Evolutionary conservation across 2,797 vertebrate species (phyloP).

Genomic region (Sarcoramphus papa): DNA sequence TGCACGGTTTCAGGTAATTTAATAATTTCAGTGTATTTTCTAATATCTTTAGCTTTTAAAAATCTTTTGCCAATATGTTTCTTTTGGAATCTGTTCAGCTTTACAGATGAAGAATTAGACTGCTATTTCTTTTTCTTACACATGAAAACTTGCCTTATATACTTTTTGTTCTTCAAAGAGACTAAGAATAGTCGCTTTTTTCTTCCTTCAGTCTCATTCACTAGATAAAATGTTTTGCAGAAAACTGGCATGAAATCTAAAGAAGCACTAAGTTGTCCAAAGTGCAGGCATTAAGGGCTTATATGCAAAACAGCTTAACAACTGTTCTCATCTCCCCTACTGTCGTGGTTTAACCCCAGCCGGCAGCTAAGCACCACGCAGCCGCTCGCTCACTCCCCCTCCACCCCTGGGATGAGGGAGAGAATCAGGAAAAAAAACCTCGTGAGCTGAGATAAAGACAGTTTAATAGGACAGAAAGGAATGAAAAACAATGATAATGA

Average conservation of each 20-base stretch:
- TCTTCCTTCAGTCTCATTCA: background rate
- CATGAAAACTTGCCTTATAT: background rate
- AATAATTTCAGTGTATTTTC: background rate
- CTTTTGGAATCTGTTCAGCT: background rate
- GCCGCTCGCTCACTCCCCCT: no score
- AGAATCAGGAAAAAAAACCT: no score
- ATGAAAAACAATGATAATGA: no score
- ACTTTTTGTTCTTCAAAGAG: background rate
- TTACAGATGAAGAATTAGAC: background rate
- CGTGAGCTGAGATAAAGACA: no score
- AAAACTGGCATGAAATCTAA: background rate
- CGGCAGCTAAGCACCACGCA: no score
- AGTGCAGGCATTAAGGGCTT: background rate
- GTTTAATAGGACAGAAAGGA: no score
- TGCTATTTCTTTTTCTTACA: background rate
- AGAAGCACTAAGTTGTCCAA: background rate
- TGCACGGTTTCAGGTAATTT: background rate
- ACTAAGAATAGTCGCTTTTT: background rate
- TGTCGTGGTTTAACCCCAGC: no score
- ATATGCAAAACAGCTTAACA: background rate
- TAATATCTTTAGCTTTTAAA: background rate
- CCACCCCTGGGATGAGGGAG: no score
- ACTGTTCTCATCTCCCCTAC: background rate
- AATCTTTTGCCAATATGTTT: background rate
- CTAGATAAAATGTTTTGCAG: background rate